These are phyloP conservation scores for Gandaritis pyraliata DNA, from an alignment of 2,888 invertebrate genomes.

Conservation along the genomic window DNA sequence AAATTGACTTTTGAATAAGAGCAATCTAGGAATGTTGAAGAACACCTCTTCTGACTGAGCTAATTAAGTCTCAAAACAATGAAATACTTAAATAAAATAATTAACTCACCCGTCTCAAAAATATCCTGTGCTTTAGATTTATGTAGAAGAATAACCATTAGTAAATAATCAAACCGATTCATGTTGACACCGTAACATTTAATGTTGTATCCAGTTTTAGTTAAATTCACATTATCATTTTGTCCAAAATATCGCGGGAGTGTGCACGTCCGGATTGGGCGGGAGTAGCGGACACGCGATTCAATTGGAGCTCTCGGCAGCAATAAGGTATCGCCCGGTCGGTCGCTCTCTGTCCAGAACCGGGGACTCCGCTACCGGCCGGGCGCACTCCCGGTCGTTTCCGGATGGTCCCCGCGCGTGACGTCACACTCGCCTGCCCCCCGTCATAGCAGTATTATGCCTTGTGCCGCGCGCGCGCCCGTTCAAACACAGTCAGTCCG, in stretches of 20 bases:
- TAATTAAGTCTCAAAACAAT: not conserved
- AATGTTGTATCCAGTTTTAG: constrained; percentile 20
- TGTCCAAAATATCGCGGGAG: constrained; percentile 59
- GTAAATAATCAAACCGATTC: constrained; percentile 50
- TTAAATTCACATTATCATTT: constrained; percentile 52
- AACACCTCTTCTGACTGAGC: not conserved
- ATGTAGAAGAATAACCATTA: constrained; percentile 53
- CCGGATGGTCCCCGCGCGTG: constrained; percentile 65
- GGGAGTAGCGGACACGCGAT: constrained; percentile 76
- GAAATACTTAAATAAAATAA: not conserved
- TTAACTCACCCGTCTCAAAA: constrained; percentile 61
- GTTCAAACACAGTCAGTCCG: constrained; percentile 49
- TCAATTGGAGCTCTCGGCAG: constrained; percentile 77
- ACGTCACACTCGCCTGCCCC: constrained; percentile 54
- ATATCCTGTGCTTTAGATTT: constrained; percentile 59
- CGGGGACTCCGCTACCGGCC: constrained; percentile 67
- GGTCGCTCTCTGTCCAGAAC: constrained; percentile 55
- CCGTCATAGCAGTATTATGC: not conserved
- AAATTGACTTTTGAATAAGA: not conserved
- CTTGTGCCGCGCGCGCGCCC: constrained; percentile 6
- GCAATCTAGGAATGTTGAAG: not conserved
- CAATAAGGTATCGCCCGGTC: constrained; percentile 61
- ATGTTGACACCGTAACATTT: constrained; percentile 51
- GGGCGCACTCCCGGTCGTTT: constrained; percentile 64
- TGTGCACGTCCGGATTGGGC: constrained; percentile 66